Evolutionary conservation across 2,888 invertebrate genomes (phyloP).

Genomic region (Julus scanicus): DNA sequence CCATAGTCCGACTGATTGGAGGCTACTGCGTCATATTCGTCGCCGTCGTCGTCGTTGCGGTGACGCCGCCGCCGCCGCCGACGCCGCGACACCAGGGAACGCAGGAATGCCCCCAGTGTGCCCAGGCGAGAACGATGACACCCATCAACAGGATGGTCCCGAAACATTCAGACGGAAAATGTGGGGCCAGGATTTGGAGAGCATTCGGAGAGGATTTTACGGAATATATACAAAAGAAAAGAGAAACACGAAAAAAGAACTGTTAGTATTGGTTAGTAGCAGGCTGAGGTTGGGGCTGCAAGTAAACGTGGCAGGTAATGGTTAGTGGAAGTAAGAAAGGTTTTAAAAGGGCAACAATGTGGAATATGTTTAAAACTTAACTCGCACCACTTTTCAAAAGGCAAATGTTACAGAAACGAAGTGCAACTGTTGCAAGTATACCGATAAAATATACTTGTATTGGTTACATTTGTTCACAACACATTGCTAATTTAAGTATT

Average conservation of each 20-base stretch:
- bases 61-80: slow-evolving; percentile 44
- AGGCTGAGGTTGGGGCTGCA: neutral
- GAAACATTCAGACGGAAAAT: slow-evolving; percentile 47
- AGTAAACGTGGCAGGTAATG: neutral
- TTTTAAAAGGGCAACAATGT: neutral
- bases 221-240: neutral
- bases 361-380: too few relatives aligned
- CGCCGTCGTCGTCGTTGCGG: slow-evolving; percentile 46
- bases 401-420: too few relatives aligned
- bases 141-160: slow-evolving; percentile 47
- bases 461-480: too few relatives aligned
- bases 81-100: slow-evolving; percentile 41
- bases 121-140: slow-evolving; percentile 43
- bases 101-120: slow-evolving; percentile 41
- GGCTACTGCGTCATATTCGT: slow-evolving; percentile 54
- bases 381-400: too few relatives aligned
- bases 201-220: neutral
- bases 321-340: neutral
- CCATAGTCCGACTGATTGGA: slow-evolving; percentile 59
- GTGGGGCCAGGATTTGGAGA: slow-evolving; percentile 47
- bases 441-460: too few relatives aligned
- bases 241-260: slow-evolving; percentile 48
- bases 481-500: too few relatives aligned
- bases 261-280: slow-evolving; percentile 49
- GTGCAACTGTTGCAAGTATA: too few relatives aligned